A percentile compares a stretch with the other conserved stretches of the same genome.
Conservation (phyloP, 2,797 vertebrate species). For the Halcyon badia region DNA sequence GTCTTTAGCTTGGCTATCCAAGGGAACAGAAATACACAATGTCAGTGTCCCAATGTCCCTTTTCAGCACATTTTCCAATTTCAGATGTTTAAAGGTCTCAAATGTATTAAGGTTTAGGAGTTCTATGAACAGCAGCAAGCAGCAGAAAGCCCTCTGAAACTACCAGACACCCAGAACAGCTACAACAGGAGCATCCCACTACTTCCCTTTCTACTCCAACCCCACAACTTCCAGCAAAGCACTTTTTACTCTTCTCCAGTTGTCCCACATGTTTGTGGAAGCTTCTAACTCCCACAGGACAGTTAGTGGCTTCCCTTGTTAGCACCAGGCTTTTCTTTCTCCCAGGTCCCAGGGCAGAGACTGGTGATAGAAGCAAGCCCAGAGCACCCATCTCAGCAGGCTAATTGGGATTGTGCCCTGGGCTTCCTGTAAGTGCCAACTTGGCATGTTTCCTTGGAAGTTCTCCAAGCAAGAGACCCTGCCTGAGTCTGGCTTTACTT, state of each 20-base stretch:
- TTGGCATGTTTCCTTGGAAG: neutral
- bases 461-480: neutral
- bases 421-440: accelerated
- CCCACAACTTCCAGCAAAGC: neutral
- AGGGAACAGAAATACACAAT: neutral
- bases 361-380: neutral
- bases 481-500: neutral
- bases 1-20: neutral
- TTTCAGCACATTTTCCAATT: neutral
- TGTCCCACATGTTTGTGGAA: neutral
- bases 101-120: neutral
- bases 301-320: neutral
- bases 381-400: neutral
- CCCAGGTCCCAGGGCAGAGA: neutral
- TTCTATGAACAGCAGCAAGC: neutral
- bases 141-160: neutral
- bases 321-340: neutral
- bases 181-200: neutral
- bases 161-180: neutral
- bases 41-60: neutral
- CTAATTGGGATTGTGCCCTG: neutral
- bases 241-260: neutral
- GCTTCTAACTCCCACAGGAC: neutral
- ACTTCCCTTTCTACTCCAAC: neutral
- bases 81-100: neutral